Evolutionary conservation across 1,140 invertebrate genomes (phyloP).

Genomic region (Helicoverpa zea): DNA sequence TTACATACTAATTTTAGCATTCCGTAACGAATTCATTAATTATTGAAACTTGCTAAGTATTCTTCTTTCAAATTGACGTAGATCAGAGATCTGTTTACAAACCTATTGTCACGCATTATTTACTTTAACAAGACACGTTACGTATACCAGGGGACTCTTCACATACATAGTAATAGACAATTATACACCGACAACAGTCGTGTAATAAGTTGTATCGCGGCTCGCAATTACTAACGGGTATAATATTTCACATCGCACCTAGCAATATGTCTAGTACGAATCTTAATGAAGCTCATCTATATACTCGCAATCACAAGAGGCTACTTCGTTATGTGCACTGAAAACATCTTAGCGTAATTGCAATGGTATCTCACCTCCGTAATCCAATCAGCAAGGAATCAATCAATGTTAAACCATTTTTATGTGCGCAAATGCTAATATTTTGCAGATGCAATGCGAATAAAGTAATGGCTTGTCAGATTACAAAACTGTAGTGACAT

Average conservation of each 20-base stretch:
- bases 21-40: not conserved
- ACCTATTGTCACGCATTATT: not conserved
- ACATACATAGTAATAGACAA: slow-evolving; percentile 23
- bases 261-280: slow-evolving; percentile 40
- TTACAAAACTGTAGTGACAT: slow-evolving; percentile 13
- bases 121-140: not conserved
- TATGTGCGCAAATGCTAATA: slow-evolving; percentile 4
- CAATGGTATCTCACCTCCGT: slow-evolving; percentile 19
- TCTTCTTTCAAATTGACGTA: no score
- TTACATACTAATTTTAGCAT: not conserved
- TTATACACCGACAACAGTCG: slow-evolving; percentile 38
- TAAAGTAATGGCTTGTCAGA: slow-evolving; percentile 25
- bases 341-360: slow-evolving; percentile 16
- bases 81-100: no score
- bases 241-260: slow-evolving; percentile 39
- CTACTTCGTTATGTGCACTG: slow-evolving; percentile 8
- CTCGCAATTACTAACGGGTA: slow-evolving; percentile 40
- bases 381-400: slow-evolving; percentile 32
- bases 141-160: slow-evolving; percentile 1
- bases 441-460: slow-evolving; percentile 17
- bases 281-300: slow-evolving; percentile 48
- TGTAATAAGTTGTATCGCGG: slow-evolving; percentile 33
- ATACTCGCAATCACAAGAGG: slow-evolving; percentile 25
- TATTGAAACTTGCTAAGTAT: not conserved
- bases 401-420: slow-evolving; percentile 45